phyloP scores from a whole-genome alignment of 1,140 invertebrate species.

The Eriocheir sinensis region DNA sequence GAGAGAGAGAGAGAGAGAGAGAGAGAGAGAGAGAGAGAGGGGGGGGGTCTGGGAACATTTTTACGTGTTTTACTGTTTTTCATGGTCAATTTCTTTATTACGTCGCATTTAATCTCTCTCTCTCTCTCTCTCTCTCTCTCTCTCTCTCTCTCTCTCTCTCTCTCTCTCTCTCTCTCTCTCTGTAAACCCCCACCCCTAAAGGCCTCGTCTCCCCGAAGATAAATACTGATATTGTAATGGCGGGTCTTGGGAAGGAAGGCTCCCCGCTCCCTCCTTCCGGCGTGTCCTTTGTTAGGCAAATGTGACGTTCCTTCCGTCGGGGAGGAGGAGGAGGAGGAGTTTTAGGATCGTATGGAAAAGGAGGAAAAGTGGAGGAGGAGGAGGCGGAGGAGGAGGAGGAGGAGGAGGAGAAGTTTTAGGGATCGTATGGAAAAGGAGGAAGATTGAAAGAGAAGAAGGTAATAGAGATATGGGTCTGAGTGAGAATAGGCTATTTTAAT shows the following conservation, averaged over 20 bases:
- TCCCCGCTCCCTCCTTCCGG: background rate
- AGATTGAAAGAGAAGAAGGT: too few species aligned
- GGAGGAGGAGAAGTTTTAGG: background rate
- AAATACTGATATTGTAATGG: background rate
- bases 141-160: conserved; percentile 9
- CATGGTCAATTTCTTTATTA: background rate
- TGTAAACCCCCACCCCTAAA: too few species aligned
- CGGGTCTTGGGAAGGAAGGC: background rate
- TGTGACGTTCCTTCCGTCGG: background rate
- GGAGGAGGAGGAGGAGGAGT: background rate
- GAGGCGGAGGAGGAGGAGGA: background rate
- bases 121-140: conserved; percentile 32
- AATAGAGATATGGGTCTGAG: too few species aligned
- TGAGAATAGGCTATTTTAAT: too few species aligned
- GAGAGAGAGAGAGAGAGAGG: conserved; percentile 5
- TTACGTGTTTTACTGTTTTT: background rate
- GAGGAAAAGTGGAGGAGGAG: background rate
- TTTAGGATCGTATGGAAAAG: background rate
- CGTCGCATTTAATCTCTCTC: background rate
- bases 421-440: background rate
- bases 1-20: conserved; percentile 2
- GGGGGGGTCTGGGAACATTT: too few species aligned
- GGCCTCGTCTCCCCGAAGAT: background rate
- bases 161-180: conserved; percentile 42
- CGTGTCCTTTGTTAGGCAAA: background rate